phyloP scores from a whole-genome alignment of 2,113 vertebrate species.

The Oncorhynchus kisutch region DNA sequence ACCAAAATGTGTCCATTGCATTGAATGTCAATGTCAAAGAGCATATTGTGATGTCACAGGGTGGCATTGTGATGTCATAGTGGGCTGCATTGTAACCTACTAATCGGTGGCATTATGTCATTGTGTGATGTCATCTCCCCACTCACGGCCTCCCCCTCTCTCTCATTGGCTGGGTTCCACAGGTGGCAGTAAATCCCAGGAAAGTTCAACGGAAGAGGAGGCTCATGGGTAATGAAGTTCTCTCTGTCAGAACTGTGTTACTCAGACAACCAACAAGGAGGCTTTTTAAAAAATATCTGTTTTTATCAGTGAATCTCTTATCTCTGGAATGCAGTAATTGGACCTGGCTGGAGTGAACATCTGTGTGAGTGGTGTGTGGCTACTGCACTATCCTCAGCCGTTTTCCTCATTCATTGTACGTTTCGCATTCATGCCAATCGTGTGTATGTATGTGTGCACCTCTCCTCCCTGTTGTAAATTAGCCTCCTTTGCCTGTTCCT shows the following conservation, averaged over 20 bases:
- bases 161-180: slow-evolving; percentile 58
- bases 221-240: slow-evolving; percentile 49
- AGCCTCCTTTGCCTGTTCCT: slow-evolving; percentile 30
- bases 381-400: slow-evolving; percentile 5
- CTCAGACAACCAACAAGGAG: background rate
- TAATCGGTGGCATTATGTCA: background rate
- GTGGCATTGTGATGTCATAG: background rate
- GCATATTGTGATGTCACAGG: background rate
- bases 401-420: slow-evolving; percentile 29
- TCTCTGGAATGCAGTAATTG: slow-evolving; percentile 55
- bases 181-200: slow-evolving; percentile 60
- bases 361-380: slow-evolving; percentile 1
- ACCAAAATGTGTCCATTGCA: background rate
- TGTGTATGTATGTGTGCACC: slow-evolving; percentile 8
- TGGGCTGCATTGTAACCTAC: background rate
- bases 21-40: background rate
- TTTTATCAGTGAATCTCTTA: slow-evolving; percentile 32
- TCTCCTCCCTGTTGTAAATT: slow-evolving; percentile 25
- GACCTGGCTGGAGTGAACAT: slow-evolving; percentile 36
- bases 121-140: slow-evolving; percentile 3
- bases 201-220: slow-evolving; percentile 65
- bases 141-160: slow-evolving; percentile 44
- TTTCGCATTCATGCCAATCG: background rate
- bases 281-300: background rate
- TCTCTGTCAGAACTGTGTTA: slow-evolving; percentile 10